A percentile compares a stretch with the other conserved stretches of the same genome.
phyloP scores from a whole-genome alignment of 2,797 vertebrate genomes.

The Sebastes alutus region DNA sequence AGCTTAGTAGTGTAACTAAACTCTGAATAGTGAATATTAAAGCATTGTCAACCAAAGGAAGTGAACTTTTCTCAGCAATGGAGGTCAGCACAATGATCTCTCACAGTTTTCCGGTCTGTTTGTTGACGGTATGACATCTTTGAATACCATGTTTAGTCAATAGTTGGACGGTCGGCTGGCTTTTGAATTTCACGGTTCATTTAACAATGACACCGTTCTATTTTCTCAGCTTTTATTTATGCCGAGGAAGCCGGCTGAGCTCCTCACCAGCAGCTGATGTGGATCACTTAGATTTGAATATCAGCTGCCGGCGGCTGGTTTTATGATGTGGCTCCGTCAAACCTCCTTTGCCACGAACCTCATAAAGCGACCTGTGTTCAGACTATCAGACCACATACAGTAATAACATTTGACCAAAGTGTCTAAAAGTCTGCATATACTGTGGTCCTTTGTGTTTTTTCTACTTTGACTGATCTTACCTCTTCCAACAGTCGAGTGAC shows the following conservation, averaged over 20 bases:
- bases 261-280: conserved; percentile 1
- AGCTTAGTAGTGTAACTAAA: neutral
- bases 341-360: neutral
- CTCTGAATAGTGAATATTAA: neutral
- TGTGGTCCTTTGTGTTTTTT: neutral
- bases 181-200: neutral
- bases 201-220: neutral
- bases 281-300: conserved; percentile 52
- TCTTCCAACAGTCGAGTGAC: conserved; percentile 98
- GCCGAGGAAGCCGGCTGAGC: neutral
- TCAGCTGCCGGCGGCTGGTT: conserved; percentile 8
- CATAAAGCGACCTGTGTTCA: neutral
- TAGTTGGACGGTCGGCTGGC: neutral
- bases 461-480: conserved; percentile 76
- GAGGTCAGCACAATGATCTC: neutral
- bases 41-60: neutral
- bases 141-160: conserved; percentile 11
- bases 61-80: neutral
- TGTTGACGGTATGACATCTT: neutral
- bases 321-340: conserved; percentile 11
- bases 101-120: neutral
- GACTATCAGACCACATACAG: neutral
- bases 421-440: neutral
- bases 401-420: neutral
- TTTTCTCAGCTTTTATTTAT: conserved; percentile 9